Percentiles rank a stretch among this genome's conserved stretches.
These are phyloP conservation scores for Daboia siamensis DNA, from an alignment of 2,113 vertebrate genomes.

Conservation along the genomic window DNA sequence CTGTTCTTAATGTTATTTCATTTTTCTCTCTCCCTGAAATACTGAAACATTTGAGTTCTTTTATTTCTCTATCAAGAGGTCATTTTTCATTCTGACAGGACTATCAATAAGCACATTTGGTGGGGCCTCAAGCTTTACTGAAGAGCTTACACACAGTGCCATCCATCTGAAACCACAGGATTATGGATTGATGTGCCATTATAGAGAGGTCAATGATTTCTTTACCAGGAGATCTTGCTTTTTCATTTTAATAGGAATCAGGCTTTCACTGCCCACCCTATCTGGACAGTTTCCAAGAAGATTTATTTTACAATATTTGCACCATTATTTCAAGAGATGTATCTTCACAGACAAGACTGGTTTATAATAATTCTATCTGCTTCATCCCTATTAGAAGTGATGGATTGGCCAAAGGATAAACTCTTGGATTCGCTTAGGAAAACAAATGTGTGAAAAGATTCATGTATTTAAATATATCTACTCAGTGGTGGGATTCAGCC, in stretches of 20 bases:
- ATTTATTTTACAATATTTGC: not conserved
- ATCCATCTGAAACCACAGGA: not conserved
- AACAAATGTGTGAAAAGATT: not conserved
- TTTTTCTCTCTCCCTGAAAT: not conserved
- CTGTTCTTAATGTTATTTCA: not conserved
- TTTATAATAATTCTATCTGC: not conserved
- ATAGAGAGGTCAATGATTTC: not conserved
- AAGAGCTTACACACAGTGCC: not conserved
- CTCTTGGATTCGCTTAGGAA: not conserved
- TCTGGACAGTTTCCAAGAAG: not conserved
- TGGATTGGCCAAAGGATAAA: not conserved
- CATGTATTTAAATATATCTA: not conserved
- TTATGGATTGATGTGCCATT: not conserved
- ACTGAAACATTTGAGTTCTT: not conserved
- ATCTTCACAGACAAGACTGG: not conserved
- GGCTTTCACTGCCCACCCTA: not conserved
- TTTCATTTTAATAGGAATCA: not conserved
- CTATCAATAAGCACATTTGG: not conserved
- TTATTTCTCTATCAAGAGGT: not conserved
- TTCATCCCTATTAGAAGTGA: not conserved
- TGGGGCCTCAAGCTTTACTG: not conserved
- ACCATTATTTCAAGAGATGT: not conserved
- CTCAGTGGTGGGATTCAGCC: not conserved
- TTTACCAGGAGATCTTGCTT: not conserved
- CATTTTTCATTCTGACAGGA: slow-evolving; percentile 11